Evolutionary conservation across 2,797 vertebrate species (phyloP), one percentile per base, ranked within the genome.

Genomic region (Gymnoscopelus braueri): DNA sequence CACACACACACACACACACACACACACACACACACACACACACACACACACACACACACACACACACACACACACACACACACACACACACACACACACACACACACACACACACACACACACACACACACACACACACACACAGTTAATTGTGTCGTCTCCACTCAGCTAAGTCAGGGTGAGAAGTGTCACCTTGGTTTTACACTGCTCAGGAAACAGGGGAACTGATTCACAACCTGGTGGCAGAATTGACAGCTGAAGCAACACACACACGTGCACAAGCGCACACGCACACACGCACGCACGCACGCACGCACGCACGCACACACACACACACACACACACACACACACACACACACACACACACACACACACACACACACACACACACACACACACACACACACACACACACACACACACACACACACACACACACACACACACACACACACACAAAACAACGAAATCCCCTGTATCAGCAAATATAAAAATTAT

Each of bases 181-280:
- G 84, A 84, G 81, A 90, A 81, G 48, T 58, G 56, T 71, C 72
- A 72, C 65, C 69, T 69, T 69, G 67, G 67, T 53, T 75, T 58
- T 47, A 68, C 48, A 58, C 49, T 51, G 39, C 11, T 65, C 85
- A 92, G 89, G 90, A 92, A 92, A 91, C 64, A 44, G 2, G 63
- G 75, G 29, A 73, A 69, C 55, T 74, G 65, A 84, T 93, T 92
- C 82, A 87, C 86, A 88, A 69, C 60, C 49, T 50, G 58, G 81
- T 89, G 89, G 77, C 65, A 81, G 66, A 86, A 75, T 71, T 58
- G 67, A 84, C 85, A 87, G 80, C 69, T 81, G 81, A 48, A 57
- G 24, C 9, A 23, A 29, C 39, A 24, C 26, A 50, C 52, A 52
- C 49, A 52, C 11, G 13, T 39, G 35, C 93, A 91, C 92, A 66